Base-by-base conservation (phyloP, 2,797 vertebrate genomes). In the Tauraco hartlaubi region DNA sequence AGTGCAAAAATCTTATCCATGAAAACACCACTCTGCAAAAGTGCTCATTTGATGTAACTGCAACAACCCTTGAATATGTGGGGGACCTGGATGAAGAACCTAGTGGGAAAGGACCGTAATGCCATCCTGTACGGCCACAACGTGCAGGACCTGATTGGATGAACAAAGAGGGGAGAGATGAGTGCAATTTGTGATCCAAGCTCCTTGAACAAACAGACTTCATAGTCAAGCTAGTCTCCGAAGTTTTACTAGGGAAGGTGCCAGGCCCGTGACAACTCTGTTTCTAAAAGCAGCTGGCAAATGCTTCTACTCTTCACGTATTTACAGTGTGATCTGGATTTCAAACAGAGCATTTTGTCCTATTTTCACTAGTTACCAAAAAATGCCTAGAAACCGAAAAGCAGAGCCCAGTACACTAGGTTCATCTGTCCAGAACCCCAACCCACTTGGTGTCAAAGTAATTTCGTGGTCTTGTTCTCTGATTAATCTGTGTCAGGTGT, bases 91-190 rank as follows among this genome's bases (percentile, higher is more conserved):
- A 37, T 61, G 68, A 43, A 67, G 79, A 95, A 59, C 82, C 80
- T 90, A 44, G 58, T 7, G 54, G 48, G 51, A 81, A 49, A 46
- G 55, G 48, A 44, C 29, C 3, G 1, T 17, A 14, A 15, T 4
- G 2, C 21, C 0, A 0, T 49, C 46, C 39, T 75, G 19, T 9
- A 25, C 56, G 41, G 29, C 43, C 17, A 13, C 1, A 0, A 10
- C 3, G 9, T 22, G 54, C 55, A 51, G 69, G 25, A 64, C 25
- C 51, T 16, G 8, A 16, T 10, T 7, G 26, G 33, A 12, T 44
- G 39, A 94, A 67, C 15, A 64, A 16, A 58, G 15, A 37, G 15
- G 18, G 21, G 41, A 66, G 5, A 54, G 9, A 20, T 4, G 19
- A 52, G 37, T 6, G 13, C 21, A 20, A 21, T 41, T 62, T 63